Base-by-base conservation (phyloP, 92 coral and sea anemone genomes). In the Phenganax subtilis region DNA sequence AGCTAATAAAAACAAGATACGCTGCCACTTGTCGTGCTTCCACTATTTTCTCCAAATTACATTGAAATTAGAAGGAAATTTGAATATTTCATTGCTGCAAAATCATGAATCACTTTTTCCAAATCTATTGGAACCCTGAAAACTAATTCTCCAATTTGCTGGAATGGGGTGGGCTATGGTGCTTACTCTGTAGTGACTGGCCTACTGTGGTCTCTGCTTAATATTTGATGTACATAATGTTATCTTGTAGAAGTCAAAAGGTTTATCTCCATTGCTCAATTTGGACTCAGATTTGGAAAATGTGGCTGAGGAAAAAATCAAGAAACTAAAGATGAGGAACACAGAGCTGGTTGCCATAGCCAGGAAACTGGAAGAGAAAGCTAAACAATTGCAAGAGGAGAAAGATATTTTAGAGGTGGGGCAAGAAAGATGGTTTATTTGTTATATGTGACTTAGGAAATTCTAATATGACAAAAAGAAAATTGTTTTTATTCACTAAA, bases 321-420 rank as follows among this genome's bases (percentile, higher is more conserved):
- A 88, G 77, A 96, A 92, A 59, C 88, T 92, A 7, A 96, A 96
- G 44, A 89, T 92, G 87, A 92, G 99, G 76, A 96, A 92, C 83
- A 86, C 99, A 15, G 99, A 96, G 85, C 84, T 96, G 37, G 99
- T 96, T 72, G 87, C 99, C 60, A 92, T 96, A 87, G 99, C 99
- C 10, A 81, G 99, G 57, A 97, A 96, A 67, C 88, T 96, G 51
- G 99, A 96, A 71, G 99, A 90, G 54, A 96, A 92, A 81, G 99
- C 99, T 58, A 96, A 96, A 87, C 91, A 89, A 76, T 83, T 96
- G 28, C 99, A 96, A 65, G 99, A 96, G 56, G 97, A 96, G 62
- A 96, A 92, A 81, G 87, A 86, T 60, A 60, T 85, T 15, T 87
- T 88, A 28, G 85, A 81, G 88, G 92, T 86, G 78, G 47, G 47